phyloP scores from a whole-genome alignment of 2,113 vertebrate genomes.

The Erythrocercus mccallii region DNA sequence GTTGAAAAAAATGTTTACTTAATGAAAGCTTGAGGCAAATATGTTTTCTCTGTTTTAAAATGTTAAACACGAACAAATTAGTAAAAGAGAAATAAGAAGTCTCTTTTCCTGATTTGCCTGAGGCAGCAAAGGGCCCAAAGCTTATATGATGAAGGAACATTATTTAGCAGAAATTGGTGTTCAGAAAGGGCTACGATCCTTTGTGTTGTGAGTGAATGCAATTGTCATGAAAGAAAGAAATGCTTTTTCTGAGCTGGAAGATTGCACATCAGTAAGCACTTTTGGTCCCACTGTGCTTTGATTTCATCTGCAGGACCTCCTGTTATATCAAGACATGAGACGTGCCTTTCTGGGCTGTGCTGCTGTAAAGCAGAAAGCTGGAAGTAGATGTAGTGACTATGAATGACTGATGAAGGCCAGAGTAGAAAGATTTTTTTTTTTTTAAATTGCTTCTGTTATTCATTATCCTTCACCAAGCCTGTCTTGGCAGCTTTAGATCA shows the following conservation, averaged over 20 bases:
- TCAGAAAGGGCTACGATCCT: not conserved
- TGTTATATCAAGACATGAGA: not conserved
- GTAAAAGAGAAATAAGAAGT: not conserved
- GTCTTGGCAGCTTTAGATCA: not conserved
- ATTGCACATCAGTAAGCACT: not conserved
- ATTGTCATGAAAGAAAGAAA: not conserved
- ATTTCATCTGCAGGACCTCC: not conserved
- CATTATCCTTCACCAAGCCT: not conserved
- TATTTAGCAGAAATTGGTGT: not conserved
- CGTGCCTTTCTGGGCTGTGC: not conserved
- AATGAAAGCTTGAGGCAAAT: not conserved
- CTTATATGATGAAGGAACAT: not conserved
- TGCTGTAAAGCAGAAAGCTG: not conserved
- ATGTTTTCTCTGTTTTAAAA: not conserved
- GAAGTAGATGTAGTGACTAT: not conserved
- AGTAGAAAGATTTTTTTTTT: not conserved
- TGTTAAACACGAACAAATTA: not conserved
- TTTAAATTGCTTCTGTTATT: not conserved
- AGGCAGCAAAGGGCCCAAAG: not conserved
- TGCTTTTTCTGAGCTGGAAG: not conserved
- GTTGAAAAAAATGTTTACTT: not conserved
- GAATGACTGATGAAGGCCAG: not conserved
- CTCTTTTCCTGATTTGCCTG: not conserved
- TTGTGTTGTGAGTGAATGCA: not conserved
- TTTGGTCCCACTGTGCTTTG: not conserved